Evolutionary conservation across 2,888 invertebrate genomes (phyloP), one percentile per base, ranked within the genome.

Genomic region (Trichacis sp.): DNA sequence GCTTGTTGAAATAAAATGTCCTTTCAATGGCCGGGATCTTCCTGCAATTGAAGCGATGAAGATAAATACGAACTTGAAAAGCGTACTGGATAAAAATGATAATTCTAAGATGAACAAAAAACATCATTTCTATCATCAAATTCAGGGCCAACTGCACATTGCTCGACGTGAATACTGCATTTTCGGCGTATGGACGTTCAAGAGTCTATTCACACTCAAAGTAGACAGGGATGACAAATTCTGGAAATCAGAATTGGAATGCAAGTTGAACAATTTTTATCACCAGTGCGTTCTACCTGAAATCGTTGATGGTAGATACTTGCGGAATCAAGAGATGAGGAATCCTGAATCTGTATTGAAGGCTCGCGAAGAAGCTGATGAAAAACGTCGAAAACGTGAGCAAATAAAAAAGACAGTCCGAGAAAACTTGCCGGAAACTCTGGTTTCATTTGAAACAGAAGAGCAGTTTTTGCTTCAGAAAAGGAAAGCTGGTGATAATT

Each of bases 11-110:
- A 55, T 62, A 9, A 58, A 66, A 85, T 99, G 99, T 0, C 99
- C 98, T 85, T 98, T 96, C 96, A 1, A 96, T n/a, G 43, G 47
- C 9, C 36, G 51, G 29, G 56, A 65, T 49, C 43, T 96, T 96
- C 1, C 96, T 15, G 49, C 55, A 15, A 45, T 51, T 29, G 61
- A 65, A 19, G 52, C 57, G n/a, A 14, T 63, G 11, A 18, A 24
- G 12, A 30, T 15, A 12, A 12, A 49, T 5, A 42, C 43, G 9
- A 2, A 51, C 12, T 30, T 43, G 17, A 30, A 12, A n/a, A 52
- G 20, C 29, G 14, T 64, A 1, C 53, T 57, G 11, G 47, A 47
- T 14, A 46, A 43, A 29, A 46, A 56, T 0, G 19, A 56, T 17
- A n/a, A 18, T 36, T 19, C 33, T 1, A 40, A 12, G 14, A 58